Evolutionary conservation across 2,797 vertebrate genomes (phyloP).

Genomic region (Gymnothorax reevesii): DNA sequence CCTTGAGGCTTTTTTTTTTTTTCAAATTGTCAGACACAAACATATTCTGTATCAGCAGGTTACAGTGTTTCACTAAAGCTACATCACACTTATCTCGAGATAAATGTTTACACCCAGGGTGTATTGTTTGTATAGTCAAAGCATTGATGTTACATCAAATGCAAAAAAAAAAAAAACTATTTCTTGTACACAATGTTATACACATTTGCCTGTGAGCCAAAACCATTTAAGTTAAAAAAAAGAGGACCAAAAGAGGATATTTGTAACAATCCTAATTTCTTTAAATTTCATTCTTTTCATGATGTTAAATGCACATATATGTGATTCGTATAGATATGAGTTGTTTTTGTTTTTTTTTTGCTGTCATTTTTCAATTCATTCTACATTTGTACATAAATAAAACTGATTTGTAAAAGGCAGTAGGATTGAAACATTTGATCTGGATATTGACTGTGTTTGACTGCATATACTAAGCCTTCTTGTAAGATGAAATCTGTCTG

Average conservation of each 20-base stretch:
- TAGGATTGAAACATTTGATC: neutral
- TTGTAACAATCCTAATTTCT: neutral
- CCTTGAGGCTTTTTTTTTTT: no score
- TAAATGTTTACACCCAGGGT: no score
- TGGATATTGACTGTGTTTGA: neutral
- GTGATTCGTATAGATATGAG: neutral
- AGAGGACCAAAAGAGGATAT: neutral
- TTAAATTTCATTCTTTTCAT: neutral
- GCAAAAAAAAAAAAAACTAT: no score
- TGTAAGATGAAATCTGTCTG: slow-evolving; percentile 3
- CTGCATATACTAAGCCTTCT: neutral
- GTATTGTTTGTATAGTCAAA: no score
- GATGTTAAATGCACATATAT: neutral
- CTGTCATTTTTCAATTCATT: neutral
- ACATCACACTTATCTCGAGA: no score
- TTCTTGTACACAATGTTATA: no score
- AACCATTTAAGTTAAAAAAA: neutral
- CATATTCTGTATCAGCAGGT: no score
- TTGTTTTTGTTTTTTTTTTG: neutral
- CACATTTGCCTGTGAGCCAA: neutral
- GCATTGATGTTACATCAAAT: no score
- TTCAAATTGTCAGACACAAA: no score
- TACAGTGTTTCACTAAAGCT: no score
- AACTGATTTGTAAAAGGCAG: neutral
- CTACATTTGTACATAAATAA: neutral